Conservation (phyloP, 2,888 invertebrate genomes). For the Fissipunctia ypsillon region DNA sequence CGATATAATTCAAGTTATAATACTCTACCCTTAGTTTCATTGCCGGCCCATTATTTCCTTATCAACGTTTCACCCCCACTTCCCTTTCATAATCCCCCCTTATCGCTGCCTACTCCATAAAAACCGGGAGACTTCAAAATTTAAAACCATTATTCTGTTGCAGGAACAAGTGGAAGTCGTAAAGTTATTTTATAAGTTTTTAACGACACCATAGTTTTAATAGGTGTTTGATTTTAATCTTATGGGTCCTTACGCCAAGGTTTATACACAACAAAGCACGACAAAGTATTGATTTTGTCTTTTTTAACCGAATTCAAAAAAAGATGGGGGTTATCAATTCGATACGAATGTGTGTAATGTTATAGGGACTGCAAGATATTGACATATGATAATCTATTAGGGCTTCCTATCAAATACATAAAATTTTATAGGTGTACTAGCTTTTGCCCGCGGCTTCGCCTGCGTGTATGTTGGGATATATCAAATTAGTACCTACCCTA, state of each 20-base stretch:
- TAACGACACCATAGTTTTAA: conserved; percentile 74
- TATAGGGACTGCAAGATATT: too few relatives aligned
- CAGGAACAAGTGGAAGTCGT: conserved; percentile 79
- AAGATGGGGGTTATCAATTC: too few relatives aligned
- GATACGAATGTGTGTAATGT: too few relatives aligned
- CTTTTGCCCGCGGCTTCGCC: too few relatives aligned
- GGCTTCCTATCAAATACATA: too few relatives aligned
- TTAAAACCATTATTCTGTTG: conserved; percentile 83
- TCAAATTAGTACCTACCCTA: too few relatives aligned
- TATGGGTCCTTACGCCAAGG: neutral
- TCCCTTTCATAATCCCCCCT: conserved; percentile 84
- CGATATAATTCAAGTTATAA: conserved; percentile 53
- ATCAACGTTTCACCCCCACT: conserved; percentile 83
- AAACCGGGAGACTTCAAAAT: conserved; percentile 82
- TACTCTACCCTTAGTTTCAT: conserved; percentile 77
- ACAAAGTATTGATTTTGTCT: conserved; percentile 12
- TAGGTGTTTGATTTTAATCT: conserved; percentile 53
- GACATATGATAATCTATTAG: too few relatives aligned
- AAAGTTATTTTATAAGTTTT: conserved; percentile 78
- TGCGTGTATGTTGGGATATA: too few relatives aligned
- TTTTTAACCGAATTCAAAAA: too few relatives aligned
- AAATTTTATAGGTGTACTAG: too few relatives aligned
- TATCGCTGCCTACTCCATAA: conserved; percentile 86
- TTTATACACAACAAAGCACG: neutral
- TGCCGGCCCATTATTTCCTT: conserved; percentile 83